Conservation (phyloP, 2,113 vertebrate species). For the Equus przewalskii region DNA sequence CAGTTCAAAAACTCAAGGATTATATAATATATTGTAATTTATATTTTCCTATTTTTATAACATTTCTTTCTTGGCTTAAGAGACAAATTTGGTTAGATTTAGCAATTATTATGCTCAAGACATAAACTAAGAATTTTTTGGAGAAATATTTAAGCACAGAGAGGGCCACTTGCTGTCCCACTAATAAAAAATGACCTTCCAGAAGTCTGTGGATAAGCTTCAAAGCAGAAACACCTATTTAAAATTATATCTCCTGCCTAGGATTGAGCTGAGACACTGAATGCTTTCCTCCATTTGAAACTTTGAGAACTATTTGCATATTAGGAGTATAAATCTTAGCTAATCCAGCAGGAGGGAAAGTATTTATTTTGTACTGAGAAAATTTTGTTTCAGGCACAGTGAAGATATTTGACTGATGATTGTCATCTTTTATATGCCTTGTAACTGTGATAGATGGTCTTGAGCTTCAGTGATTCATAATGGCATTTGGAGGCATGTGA, state of each 20-base stretch:
- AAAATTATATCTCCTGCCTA: neutral
- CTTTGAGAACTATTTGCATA: slow-evolving; percentile 39
- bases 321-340: slow-evolving; percentile 63
- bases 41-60: neutral
- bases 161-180: neutral
- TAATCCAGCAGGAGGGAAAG: slow-evolving; percentile 63
- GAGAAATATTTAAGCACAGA: neutral
- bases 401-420: slow-evolving; percentile 61
- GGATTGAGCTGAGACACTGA: neutral
- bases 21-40: neutral
- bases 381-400: slow-evolving; percentile 64
- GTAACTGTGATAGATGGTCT: slow-evolving; percentile 65
- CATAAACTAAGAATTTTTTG: neutral
- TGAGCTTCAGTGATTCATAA: slow-evolving; percentile 60
- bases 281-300: slow-evolving; percentile 49
- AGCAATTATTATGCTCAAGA: neutral
- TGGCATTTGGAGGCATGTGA: slow-evolving; percentile 55
- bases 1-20: neutral
- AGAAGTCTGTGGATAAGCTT: neutral
- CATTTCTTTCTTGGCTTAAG: neutral
- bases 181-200: neutral
- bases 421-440: slow-evolving; percentile 67
- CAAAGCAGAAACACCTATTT: slow-evolving; percentile 28
- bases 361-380: slow-evolving; percentile 64
- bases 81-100: slow-evolving; percentile 8